These are phyloP conservation scores for Hydrophis major DNA, from an alignment of 2,797 vertebrate genomes.

Conservation along the genomic window DNA sequence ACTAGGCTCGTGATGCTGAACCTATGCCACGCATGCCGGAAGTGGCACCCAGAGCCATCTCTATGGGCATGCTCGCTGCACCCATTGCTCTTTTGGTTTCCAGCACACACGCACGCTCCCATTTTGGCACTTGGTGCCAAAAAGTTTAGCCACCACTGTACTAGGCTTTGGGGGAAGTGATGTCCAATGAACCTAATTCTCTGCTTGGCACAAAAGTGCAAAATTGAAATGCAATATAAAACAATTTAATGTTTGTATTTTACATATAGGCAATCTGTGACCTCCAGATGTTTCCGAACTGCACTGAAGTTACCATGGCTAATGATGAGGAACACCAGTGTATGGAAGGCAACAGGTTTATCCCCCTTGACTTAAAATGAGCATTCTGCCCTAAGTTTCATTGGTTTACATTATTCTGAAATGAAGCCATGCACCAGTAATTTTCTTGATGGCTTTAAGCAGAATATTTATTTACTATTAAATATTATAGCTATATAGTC, in stretches of 20 bases:
- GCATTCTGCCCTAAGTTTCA: neutral
- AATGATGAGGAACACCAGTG: neutral
- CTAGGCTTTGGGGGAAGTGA: neutral
- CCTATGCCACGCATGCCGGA: too few species aligned
- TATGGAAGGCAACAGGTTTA: neutral
- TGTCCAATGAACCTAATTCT: neutral
- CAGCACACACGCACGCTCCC: too few species aligned
- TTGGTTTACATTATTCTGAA: neutral
- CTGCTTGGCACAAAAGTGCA: neutral
- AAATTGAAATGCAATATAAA: neutral
- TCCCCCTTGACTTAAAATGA: neutral
- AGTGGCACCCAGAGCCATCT: too few species aligned
- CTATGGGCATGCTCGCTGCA: too few species aligned
- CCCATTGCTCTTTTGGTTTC: too few species aligned
- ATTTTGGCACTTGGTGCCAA: too few species aligned
- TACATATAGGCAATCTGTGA: neutral
- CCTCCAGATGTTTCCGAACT: neutral
- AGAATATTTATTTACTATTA: neutral
- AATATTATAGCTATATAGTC: neutral
- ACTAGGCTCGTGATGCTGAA: neutral
- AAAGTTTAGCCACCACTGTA: too few species aligned
- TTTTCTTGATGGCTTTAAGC: neutral
- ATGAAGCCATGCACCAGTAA: neutral
- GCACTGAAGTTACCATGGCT: neutral
- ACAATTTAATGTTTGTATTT: neutral